These are phyloP conservation scores for Coreius guichenoti DNA, from an alignment of 2,797 vertebrate genomes.

Conservation along the genomic window DNA sequence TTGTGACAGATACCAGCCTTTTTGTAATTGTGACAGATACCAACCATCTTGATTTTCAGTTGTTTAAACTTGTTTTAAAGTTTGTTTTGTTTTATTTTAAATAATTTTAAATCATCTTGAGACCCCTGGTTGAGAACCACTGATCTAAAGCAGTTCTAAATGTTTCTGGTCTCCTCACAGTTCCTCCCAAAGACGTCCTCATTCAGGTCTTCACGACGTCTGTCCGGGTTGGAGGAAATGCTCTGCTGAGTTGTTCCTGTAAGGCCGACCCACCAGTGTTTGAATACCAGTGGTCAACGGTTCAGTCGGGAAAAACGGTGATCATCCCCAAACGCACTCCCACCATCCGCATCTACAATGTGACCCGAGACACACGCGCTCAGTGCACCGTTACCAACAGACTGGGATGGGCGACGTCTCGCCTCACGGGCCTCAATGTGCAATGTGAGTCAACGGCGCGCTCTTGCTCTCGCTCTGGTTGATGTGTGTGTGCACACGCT, in stretches of 20 bases:
- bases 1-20: neutral
- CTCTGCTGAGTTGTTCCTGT: conserved; percentile 76
- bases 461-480: no score
- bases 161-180: conserved; percentile 59
- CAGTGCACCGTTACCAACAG: conserved; percentile 76
- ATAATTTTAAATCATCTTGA: neutral
- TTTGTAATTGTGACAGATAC: neutral
- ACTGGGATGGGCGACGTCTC: conserved; percentile 76
- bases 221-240: conserved; percentile 76
- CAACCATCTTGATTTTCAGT: neutral
- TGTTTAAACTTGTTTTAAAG: neutral
- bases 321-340: conserved; percentile 64
- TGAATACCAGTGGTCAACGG: conserved; percentile 78
- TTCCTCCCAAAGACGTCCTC: conserved; percentile 77
- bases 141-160: neutral
- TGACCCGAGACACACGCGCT: conserved; percentile 74
- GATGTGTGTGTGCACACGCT: no score
- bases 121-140: neutral
- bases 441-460: conserved; percentile 72
- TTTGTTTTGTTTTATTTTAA: neutral
- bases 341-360: conserved; percentile 70
- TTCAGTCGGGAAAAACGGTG: conserved; percentile 62
- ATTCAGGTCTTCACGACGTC: conserved; percentile 71
- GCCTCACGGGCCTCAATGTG: conserved; percentile 68
- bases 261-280: conserved; percentile 79